Percentiles rank a stretch among this genome's conserved stretches.
Conservation (phyloP, 2,113 vertebrate species). For the Onychostruthus taczanowskii region DNA sequence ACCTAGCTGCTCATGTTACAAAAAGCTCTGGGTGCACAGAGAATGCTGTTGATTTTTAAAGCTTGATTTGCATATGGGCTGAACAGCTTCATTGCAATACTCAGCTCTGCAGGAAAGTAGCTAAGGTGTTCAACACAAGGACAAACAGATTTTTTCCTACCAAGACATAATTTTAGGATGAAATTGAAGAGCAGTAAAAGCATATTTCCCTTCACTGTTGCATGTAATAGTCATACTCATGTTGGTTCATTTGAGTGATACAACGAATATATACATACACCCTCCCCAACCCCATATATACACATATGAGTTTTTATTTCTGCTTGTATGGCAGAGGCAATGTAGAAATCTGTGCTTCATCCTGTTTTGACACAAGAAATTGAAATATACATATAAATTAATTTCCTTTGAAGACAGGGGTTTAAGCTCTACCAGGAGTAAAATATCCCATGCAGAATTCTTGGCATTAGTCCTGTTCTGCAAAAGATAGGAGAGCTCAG, state of each 20-base stretch:
- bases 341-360: neutral
- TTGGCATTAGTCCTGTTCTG: neutral
- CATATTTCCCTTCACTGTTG: neutral
- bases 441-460: neutral
- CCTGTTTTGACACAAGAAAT: neutral
- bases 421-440: neutral
- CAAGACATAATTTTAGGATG: neutral
- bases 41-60: neutral
- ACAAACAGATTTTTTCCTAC: neutral
- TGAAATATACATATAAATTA: neutral
- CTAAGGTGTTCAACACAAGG: neutral
- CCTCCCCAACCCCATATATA: too few relatives aligned
- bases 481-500: neutral
- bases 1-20: neutral
- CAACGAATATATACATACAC: neutral
- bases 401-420: neutral
- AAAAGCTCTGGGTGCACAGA: neutral
- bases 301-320: neutral
- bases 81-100: neutral
- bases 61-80: neutral
- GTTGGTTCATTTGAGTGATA: neutral
- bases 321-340: neutral
- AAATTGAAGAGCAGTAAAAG: neutral
- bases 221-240: neutral
- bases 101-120: neutral